phyloP scores from a whole-genome alignment of 2,888 invertebrate species.

The Anodontia alba region DNA sequence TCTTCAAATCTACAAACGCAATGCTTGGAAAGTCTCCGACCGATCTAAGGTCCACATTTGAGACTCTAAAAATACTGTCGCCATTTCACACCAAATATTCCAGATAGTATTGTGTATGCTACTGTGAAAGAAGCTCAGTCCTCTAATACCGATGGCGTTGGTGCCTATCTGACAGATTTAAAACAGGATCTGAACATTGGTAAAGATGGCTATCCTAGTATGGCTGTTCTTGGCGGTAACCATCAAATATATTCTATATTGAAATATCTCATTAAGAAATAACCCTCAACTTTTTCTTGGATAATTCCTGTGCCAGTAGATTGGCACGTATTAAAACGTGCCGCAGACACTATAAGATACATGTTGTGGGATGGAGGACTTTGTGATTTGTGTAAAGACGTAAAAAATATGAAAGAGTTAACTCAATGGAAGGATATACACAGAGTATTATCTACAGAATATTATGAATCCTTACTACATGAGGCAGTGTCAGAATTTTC shows the following conservation, averaged over 20 bases:
- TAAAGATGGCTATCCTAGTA: not conserved
- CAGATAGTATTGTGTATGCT: not conserved
- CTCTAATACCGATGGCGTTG: not conserved
- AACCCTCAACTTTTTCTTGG: not conserved
- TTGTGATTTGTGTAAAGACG: not conserved
- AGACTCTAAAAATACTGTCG: not conserved
- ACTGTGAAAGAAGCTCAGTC: not conserved
- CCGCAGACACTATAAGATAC: not conserved
- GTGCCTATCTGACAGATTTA: not conserved
- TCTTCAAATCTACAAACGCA: not conserved
- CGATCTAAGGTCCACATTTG: not conserved
- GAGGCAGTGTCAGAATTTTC: not conserved
- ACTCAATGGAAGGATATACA: constrained; percentile 1
- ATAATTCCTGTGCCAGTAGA: not conserved
- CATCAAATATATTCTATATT: not conserved
- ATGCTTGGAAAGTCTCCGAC: not conserved
- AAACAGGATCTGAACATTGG: not conserved
- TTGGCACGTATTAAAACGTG: not conserved
- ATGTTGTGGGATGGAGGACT: constrained; percentile 2
- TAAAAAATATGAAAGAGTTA: not conserved
- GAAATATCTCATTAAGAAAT: constrained; percentile 1
- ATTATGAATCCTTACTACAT: not conserved
- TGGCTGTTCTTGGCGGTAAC: not conserved
- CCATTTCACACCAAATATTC: not conserved
- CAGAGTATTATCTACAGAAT: not conserved